Conservation (phyloP, 1,140 invertebrate species). For the Drosophila simulans region DNA sequence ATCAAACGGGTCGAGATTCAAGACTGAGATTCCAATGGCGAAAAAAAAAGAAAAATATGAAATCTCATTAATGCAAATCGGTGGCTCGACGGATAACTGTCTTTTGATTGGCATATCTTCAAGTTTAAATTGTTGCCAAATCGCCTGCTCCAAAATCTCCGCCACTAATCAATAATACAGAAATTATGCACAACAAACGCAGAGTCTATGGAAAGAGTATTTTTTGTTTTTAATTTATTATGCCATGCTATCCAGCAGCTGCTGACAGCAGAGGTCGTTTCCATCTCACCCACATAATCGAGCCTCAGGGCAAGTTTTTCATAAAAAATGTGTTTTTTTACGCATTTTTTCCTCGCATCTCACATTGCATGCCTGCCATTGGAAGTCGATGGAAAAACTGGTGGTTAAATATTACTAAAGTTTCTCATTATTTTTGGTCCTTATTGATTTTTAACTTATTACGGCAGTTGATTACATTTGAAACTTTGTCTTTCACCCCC, state of each 20-base stretch:
- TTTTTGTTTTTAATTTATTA: conserved; percentile 56
- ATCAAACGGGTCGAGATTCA: conserved; percentile 7
- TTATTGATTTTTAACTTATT: conserved; percentile 28
- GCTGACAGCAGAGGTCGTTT: conserved; percentile 66
- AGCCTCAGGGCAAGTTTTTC: conserved; percentile 25
- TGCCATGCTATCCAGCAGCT: conserved; percentile 41
- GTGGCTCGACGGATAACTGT: conserved; percentile 27
- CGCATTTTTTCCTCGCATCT: background rate
- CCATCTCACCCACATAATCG: conserved; percentile 31
- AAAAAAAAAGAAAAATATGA: conserved; percentile 31
- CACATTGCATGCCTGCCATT: background rate
- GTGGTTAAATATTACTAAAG: conserved; percentile 29
- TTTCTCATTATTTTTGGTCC: conserved; percentile 11
- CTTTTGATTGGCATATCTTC: conserved; percentile 62
- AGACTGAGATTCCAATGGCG: conserved; percentile 12
- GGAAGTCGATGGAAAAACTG: background rate
- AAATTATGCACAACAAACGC: conserved; percentile 22
- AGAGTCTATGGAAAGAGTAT: conserved; percentile 9
- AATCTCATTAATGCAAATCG: conserved; percentile 55
- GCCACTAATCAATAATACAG: conserved; percentile 32
- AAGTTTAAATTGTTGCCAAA: conserved; percentile 51
- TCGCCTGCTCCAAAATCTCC: conserved; percentile 66
- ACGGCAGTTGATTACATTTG: conserved; percentile 7
- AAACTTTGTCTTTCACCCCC: conserved; percentile 16
- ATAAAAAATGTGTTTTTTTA: conserved; percentile 21